Evolutionary conservation across 2,113 vertebrate genomes (phyloP).

Genomic region (Agelaius phoeniceus): DNA sequence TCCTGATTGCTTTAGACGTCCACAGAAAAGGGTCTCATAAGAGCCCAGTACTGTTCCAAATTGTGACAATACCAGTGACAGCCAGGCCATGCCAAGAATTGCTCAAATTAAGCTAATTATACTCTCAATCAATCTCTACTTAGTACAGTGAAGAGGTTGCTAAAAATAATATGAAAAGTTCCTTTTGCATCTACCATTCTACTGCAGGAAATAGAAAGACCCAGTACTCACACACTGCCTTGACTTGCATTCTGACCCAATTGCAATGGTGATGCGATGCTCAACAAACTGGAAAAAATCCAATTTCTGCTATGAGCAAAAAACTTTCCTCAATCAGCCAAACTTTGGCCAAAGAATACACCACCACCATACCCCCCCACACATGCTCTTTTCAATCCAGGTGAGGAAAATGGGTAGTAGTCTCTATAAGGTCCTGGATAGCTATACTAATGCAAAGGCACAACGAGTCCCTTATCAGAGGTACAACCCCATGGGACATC

Average conservation of each 20-base stretch:
- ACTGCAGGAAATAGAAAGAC: not conserved
- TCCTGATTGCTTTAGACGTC: not conserved
- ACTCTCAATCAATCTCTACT: not conserved
- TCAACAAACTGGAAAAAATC: not conserved
- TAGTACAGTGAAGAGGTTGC: not conserved
- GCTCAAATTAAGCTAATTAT: constrained; percentile 11
- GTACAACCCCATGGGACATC: not conserved
- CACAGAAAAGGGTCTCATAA: not conserved
- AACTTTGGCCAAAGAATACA: not conserved
- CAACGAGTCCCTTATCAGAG: not conserved
- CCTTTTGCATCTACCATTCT: not conserved
- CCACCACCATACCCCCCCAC: accelerated
- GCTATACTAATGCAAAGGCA: not conserved
- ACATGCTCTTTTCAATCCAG: accelerated
- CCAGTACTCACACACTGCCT: not conserved
- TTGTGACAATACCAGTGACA: not conserved
- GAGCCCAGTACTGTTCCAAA: not conserved
- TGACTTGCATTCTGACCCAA: not conserved
- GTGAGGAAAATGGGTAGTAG: not conserved
- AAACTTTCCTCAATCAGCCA: not conserved
- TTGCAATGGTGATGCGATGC: not conserved
- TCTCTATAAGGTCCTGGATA: not conserved
- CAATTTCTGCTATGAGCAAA: not conserved
- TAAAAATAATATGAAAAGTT: constrained; percentile 17
- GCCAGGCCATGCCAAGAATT: not conserved